phyloP scores from a whole-genome alignment of 1,140 invertebrate species.

The Nixonia krombeini region DNA sequence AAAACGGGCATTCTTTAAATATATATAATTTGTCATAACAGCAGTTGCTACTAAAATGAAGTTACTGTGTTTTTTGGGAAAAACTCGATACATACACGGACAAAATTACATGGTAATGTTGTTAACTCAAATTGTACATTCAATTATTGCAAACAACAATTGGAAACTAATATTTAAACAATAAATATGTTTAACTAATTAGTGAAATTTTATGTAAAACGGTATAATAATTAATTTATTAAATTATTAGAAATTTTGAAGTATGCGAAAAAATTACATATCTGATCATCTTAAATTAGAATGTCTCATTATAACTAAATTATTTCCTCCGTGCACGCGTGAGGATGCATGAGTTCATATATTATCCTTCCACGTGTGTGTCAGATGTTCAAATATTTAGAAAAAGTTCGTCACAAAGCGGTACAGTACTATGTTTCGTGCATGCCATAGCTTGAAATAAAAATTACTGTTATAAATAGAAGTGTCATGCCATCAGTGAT shows the following conservation, averaged over 20 bases:
- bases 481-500: constrained; percentile 59
- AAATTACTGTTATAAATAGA: constrained; percentile 56
- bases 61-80: constrained; percentile 15
- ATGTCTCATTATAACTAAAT: no score
- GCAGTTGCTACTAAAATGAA: constrained; percentile 40
- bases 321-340: constrained; percentile 28
- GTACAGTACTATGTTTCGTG: constrained; percentile 59
- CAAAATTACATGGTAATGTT: no score
- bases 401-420: constrained; percentile 35
- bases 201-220: background rate
- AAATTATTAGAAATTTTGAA: no score
- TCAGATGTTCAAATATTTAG: constrained; percentile 13
- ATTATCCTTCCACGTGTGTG: constrained; percentile 14
- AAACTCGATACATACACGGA: constrained; percentile 17
- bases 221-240: background rate
- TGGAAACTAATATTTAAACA: no score
- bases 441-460: constrained; percentile 56
- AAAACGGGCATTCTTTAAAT: constrained; percentile 11
- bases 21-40: constrained; percentile 40
- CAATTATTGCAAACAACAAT: background rate
- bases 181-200: background rate
- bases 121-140: no score
- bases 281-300: no score
- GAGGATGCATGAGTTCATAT: constrained; percentile 13
- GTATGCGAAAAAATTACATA: no score